These are phyloP conservation scores for Lithosia quadra DNA, from an alignment of 2,888 invertebrate genomes.

Conservation along the genomic window DNA sequence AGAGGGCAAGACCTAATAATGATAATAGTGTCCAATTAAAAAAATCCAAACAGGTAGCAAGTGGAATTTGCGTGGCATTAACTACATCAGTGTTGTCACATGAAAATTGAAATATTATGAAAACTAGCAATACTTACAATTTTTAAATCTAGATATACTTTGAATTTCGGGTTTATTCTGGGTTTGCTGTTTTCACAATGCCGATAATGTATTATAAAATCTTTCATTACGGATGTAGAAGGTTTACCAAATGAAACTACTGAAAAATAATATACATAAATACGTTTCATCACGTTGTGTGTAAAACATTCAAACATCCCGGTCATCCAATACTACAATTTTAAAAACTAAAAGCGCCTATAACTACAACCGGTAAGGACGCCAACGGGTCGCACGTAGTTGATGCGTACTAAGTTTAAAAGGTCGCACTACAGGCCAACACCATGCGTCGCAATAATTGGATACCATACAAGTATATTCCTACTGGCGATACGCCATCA, in stretches of 20 bases:
- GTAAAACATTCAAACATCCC: neutral
- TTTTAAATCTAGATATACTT: neutral
- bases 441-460: neutral
- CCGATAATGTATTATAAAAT: neutral
- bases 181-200: neutral
- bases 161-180: neutral
- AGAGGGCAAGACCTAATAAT: neutral
- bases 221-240: neutral
- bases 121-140: constrained; percentile 3
- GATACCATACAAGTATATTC: neutral
- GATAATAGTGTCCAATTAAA: neutral
- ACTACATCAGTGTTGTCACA: neutral
- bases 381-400: neutral
- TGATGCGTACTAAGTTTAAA: neutral
- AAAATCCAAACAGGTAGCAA: neutral
- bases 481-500: neutral
- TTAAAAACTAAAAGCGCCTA: neutral
- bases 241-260: constrained; percentile 1
- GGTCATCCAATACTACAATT: neutral
- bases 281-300: neutral
- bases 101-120: neutral
- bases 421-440: neutral
- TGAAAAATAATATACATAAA: neutral
- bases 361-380: neutral
- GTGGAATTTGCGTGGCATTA: neutral